Base-by-base conservation (phyloP, 2,797 vertebrate genomes). In the Hyperoplus lanceolatus region DNA sequence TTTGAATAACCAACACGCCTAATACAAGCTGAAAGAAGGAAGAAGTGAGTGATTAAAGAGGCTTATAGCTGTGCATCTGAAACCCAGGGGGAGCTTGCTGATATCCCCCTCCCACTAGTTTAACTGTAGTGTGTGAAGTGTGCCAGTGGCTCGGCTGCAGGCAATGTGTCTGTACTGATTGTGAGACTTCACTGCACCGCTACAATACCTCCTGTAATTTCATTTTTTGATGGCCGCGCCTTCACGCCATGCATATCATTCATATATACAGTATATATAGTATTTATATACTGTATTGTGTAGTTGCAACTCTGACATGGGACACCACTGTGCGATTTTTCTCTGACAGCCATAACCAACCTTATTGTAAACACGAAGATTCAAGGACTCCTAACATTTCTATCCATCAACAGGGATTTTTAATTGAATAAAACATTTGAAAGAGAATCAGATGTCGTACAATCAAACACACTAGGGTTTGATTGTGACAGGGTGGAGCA, bases 81-180 rank as follows among this genome's bases (percentile, higher is more conserved):
- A 29, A 29, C 29, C 29, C 29, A 29, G 29, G 41, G 73, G 83
- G 63, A 70, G 16, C 29, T 42, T 41, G 57, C 63, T 82, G 71
- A 51, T 65, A 75, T 58, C 64, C 48, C 56, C 67, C 38, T 39
- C 58, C 41, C 73, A 42, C 42, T 60, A 62, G 51, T 69, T 51
- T 29, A 46, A 60, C 58, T 60, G 58, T 6, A 67, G 42, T 63
- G 51, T 82, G 29, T 80, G 59, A 62, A 69, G 42, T 60, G 77
- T 81, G 73, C 83, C 70, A 79, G 60, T 42, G 73, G 18, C 66
- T 85, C 39, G 18, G 69, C 79, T 80, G 76, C 55, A 45, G 77
- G 81, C 70, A 14, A 5, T 7, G 10, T 10, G 36, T 14, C 29
- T 54, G 49, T 13, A 8, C 75, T 66, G 55, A 80, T 41, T 42